Evolutionary conservation across 2,888 invertebrate genomes (phyloP).

Genomic region (Yponomeuta cagnagella): DNA sequence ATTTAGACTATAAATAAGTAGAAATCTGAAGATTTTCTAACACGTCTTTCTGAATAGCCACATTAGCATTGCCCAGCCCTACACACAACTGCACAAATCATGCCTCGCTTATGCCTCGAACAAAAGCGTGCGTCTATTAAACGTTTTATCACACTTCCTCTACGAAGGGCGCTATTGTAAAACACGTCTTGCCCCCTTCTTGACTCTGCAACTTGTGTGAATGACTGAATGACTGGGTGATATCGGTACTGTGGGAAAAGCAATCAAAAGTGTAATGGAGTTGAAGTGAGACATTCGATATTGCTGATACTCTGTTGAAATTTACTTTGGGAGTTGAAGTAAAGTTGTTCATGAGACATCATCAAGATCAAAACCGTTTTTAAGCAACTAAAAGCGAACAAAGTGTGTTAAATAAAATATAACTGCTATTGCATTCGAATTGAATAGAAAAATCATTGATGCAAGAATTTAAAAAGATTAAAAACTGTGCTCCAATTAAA

Average conservation of each 20-base stretch:
- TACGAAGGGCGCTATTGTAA: slow-evolving; percentile 23
- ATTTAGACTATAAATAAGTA: too few relatives aligned
- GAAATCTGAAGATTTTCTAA: background rate
- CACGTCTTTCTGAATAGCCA: background rate
- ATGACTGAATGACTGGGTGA: background rate
- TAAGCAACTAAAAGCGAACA: too few relatives aligned
- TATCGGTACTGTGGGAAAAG: background rate
- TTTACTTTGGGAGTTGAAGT: background rate
- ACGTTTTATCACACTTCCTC: slow-evolving; percentile 51
- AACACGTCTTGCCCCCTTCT: slow-evolving; percentile 1
- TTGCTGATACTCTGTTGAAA: background rate
- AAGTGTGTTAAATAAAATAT: too few relatives aligned
- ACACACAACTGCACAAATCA: slow-evolving; percentile 9
- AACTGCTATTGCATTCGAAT: too few relatives aligned
- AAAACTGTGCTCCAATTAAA: too few relatives aligned
- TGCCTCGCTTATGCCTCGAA: slow-evolving; percentile 15
- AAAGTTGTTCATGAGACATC: background rate
- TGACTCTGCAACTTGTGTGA: slow-evolving; percentile 4
- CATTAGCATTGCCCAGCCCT: slow-evolving; percentile 6
- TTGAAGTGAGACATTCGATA: background rate
- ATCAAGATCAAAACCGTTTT: background rate
- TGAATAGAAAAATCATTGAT: too few relatives aligned
- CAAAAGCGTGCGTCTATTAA: slow-evolving; percentile 20
- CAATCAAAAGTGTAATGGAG: background rate
- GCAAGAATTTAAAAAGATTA: too few relatives aligned